A percentile compares a stretch with the other conserved stretches of the same genome.
phyloP scores from a whole-genome alignment of 2,113 vertebrate species.

The Chaenogobius annularis region DNA sequence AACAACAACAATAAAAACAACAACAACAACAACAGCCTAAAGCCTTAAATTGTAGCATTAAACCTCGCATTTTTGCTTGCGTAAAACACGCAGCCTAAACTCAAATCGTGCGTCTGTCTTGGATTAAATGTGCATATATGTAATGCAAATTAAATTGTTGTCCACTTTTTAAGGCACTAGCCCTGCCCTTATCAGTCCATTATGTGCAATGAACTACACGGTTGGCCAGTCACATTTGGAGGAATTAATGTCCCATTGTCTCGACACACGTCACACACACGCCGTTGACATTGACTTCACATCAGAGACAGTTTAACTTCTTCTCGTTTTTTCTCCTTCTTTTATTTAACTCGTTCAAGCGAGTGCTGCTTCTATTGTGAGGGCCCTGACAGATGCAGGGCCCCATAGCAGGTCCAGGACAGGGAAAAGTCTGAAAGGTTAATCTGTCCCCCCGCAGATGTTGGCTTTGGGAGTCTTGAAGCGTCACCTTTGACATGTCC shows the following conservation, averaged over 20 bases:
- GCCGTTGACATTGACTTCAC: slow-evolving; percentile 75
- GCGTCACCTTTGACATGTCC: slow-evolving; percentile 91
- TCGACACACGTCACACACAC: slow-evolving; percentile 76
- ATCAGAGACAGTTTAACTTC: slow-evolving; percentile 79
- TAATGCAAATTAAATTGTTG: background rate
- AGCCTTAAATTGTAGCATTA: background rate
- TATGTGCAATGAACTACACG: slow-evolving; percentile 49
- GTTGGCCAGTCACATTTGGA: slow-evolving; percentile 62
- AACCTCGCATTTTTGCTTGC: background rate
- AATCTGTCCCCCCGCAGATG: slow-evolving; percentile 86
- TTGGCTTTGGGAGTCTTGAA: slow-evolving; percentile 87
- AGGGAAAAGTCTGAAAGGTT: slow-evolving; percentile 86
- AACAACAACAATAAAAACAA: too few species aligned
- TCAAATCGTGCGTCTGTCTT: background rate
- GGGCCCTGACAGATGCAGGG: slow-evolving; percentile 82
- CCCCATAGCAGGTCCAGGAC: slow-evolving; percentile 77
- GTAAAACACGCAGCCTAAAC: background rate
- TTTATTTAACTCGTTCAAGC: slow-evolving; percentile 75
- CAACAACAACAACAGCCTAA: background rate
- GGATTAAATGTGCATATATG: background rate
- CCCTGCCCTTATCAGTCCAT: slow-evolving; percentile 29
- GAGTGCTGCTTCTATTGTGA: slow-evolving; percentile 65
- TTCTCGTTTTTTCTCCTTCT: slow-evolving; percentile 52
- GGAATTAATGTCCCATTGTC: slow-evolving; percentile 69
- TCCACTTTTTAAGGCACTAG: slow-evolving; percentile 12